phyloP scores from a whole-genome alignment of 1,140 invertebrate species.

The Tetraneura akinire region DNA sequence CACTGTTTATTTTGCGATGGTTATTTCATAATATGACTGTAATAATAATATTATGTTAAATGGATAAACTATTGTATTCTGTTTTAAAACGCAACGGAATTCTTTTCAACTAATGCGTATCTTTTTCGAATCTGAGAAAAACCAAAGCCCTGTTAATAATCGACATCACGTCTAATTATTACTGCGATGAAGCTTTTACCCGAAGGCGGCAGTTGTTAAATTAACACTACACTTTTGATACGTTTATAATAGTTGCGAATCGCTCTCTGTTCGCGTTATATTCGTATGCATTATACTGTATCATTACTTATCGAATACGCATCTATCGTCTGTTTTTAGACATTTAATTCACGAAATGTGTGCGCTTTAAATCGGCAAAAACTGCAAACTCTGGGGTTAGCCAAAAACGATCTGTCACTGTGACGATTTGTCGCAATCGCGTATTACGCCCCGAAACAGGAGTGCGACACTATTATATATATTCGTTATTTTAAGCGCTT shows the following conservation, averaged over 20 bases:
- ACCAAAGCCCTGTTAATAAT: too few relatives aligned
- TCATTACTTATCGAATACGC: conserved; percentile 3
- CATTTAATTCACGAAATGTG: conserved; percentile 36
- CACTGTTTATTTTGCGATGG: too few relatives aligned
- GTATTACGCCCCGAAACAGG: conserved; percentile 5
- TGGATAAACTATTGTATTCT: too few relatives aligned
- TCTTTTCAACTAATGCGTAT: too few relatives aligned
- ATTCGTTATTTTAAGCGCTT: neutral
- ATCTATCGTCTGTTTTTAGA: neutral
- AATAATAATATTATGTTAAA: too few relatives aligned
- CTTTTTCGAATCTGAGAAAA: too few relatives aligned
- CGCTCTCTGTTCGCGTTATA: neutral
- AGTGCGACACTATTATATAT: neutral
- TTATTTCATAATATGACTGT: too few relatives aligned
- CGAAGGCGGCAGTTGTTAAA: neutral
- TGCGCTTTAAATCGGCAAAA: conserved; percentile 12
- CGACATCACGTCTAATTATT: too few relatives aligned
- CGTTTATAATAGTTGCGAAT: neutral
- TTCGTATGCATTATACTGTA: neutral
- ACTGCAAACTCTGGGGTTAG: conserved; percentile 21
- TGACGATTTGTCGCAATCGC: conserved; percentile 8
- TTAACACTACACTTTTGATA: conserved; percentile 10
- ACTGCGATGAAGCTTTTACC: too few relatives aligned
- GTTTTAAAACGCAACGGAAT: too few relatives aligned
- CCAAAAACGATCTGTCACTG: conserved; percentile 44